Evolutionary conservation across 2,888 invertebrate genomes (phyloP).

Genomic region (Ophioninae sp.): DNA sequence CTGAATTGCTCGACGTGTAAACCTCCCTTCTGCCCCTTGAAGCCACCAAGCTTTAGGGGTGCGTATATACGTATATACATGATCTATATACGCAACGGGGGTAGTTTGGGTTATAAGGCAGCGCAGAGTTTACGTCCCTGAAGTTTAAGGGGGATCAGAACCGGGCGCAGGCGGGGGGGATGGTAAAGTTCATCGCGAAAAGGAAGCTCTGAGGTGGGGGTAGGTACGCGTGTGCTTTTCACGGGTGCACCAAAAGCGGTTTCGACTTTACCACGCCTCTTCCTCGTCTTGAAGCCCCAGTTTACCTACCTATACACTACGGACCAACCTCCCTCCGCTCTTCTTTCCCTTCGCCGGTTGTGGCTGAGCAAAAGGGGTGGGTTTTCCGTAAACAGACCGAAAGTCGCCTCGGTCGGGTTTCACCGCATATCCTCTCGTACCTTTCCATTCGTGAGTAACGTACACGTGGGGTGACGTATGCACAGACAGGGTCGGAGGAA

Average conservation of each 20-base stretch:
- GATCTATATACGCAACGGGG: conserved; percentile 39
- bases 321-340: conserved; percentile 18
- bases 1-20: conserved; percentile 70
- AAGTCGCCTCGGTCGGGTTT: conserved; percentile 67
- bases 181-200: conserved; percentile 19
- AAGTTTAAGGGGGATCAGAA: conserved; percentile 17
- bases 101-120: conserved; percentile 59
- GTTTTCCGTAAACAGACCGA: conserved; percentile 74
- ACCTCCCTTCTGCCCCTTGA: conserved; percentile 24
- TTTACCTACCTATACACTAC: conserved; percentile 15
- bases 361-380: conserved; percentile 63
- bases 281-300: conserved; percentile 68
- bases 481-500: neutral
- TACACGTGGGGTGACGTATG: conserved; percentile 31
- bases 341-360: conserved; percentile 51
- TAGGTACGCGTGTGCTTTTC: conserved; percentile 54
- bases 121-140: conserved; percentile 57
- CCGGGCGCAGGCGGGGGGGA: conserved; percentile 8
- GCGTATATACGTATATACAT: conserved; percentile 32
- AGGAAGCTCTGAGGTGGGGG: conserved; percentile 10
- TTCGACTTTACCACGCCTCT: conserved; percentile 73
- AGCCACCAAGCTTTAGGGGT: conserved; percentile 11
- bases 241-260: conserved; percentile 64
- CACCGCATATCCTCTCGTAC: conserved; percentile 42
- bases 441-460: conserved; percentile 61